phyloP scores from a whole-genome alignment of 1,140 invertebrate species.

The Drosophila repleta region DNA sequence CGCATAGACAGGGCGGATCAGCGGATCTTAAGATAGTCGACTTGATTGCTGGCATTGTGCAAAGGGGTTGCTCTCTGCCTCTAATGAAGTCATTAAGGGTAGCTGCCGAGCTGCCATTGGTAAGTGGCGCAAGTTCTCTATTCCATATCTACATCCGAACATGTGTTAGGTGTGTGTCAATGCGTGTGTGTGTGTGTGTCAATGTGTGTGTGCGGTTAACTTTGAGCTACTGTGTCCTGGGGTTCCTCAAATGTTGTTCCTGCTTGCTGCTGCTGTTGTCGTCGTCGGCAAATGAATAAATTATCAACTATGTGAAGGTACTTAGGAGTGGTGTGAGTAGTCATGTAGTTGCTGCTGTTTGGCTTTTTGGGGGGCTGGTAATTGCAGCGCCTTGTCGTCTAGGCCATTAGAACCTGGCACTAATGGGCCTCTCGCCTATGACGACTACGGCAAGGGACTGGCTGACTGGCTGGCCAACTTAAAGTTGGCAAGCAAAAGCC shows the following conservation, averaged over 20 bases:
- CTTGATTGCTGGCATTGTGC: slow-evolving; percentile 46
- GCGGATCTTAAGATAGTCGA: slow-evolving; percentile 35
- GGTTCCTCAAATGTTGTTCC: slow-evolving; percentile 45
- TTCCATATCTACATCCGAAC: slow-evolving; percentile 33
- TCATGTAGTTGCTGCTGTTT: slow-evolving; percentile 41
- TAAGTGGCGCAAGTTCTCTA: slow-evolving; percentile 24
- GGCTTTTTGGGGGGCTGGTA: slow-evolving; percentile 48
- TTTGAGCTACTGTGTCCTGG: slow-evolving; percentile 57
- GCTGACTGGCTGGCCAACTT: slow-evolving; percentile 27
- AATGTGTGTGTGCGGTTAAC: slow-evolving; percentile 59
- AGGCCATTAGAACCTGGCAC: slow-evolving; percentile 67
- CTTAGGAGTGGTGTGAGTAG: slow-evolving; percentile 45
- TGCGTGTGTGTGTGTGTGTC: slow-evolving; percentile 19
- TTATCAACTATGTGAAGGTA: slow-evolving; percentile 75
- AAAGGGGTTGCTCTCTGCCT: slow-evolving; percentile 41
- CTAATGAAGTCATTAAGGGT: slow-evolving; percentile 80
- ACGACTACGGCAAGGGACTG: neutral
- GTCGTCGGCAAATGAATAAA: slow-evolving; percentile 72
- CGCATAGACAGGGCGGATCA: slow-evolving; percentile 13
- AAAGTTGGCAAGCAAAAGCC: slow-evolving; percentile 58
- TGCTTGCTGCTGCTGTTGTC: slow-evolving; percentile 34
- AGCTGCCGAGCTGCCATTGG: slow-evolving; percentile 28
- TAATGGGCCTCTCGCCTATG: slow-evolving; percentile 57
- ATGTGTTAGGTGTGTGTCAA: slow-evolving; percentile 14
- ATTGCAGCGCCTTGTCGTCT: slow-evolving; percentile 78